These are phyloP conservation scores for Coregonus suidteri DNA, from an alignment of 2,797 vertebrate genomes.

Conservation along the genomic window DNA sequence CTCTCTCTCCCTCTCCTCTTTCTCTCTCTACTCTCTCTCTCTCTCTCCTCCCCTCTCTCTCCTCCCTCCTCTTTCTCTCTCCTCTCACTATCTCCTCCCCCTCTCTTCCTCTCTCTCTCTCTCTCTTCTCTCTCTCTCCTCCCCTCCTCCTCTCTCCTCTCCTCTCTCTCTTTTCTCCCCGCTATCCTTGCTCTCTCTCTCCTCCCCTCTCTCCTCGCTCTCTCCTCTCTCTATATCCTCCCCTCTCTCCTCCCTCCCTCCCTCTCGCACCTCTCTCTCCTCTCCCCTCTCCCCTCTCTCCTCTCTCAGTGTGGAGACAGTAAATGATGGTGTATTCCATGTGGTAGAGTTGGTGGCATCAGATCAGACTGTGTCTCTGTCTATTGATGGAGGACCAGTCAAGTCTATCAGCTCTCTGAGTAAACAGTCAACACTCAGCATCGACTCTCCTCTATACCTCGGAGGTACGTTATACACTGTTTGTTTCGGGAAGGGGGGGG, in stretches of 20 bases:
- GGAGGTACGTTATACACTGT: slow-evolving; percentile 78
- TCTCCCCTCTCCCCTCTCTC: slow-evolving; percentile 50
- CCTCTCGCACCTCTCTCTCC: slow-evolving; percentile 44
- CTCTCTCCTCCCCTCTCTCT: too few relatives aligned
- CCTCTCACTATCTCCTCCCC: too few relatives aligned
- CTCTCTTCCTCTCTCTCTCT: too few relatives aligned
- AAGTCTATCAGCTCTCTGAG: slow-evolving; percentile 93
- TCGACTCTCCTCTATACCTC: slow-evolving; percentile 90
- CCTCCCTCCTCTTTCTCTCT: too few relatives aligned
- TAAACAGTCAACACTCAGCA: slow-evolving; percentile 88
- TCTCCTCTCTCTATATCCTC: neutral
- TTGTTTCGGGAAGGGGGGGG: neutral
- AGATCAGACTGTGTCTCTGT: slow-evolving; percentile 91
- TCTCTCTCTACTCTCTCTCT: too few relatives aligned
- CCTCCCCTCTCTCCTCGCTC: slow-evolving; percentile 33
- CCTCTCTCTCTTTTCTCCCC: slow-evolving; percentile 28
- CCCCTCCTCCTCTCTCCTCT: slow-evolving; percentile 42
- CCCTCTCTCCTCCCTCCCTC: neutral
- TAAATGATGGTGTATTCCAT: slow-evolving; percentile 97
- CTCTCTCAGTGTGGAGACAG: slow-evolving; percentile 88
- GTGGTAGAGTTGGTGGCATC: slow-evolving; percentile 89
- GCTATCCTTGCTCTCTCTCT: slow-evolving; percentile 33
- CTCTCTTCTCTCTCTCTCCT: too few relatives aligned
- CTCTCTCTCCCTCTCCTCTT: too few relatives aligned
- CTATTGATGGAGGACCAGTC: slow-evolving; percentile 90